Conservation (phyloP, 1,140 invertebrate genomes). For the Drosophila orena region DNA sequence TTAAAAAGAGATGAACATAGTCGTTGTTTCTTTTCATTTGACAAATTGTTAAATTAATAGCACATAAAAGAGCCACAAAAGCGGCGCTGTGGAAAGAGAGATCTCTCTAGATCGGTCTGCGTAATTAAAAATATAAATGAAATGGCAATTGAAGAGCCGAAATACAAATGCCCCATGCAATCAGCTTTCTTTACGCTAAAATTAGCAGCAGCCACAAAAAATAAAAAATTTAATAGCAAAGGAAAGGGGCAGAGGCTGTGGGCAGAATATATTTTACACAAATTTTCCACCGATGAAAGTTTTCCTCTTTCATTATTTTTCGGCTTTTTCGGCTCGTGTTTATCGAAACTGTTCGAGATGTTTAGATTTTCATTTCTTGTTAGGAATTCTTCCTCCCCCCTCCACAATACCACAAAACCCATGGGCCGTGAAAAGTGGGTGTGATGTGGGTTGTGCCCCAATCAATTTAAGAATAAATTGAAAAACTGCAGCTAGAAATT, state of each 20-base stretch:
- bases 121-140: constrained; percentile 52
- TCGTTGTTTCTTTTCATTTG: constrained; percentile 17
- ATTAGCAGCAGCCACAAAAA: constrained; percentile 21
- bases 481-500: constrained; percentile 46
- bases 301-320: constrained; percentile 31
- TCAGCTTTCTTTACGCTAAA: constrained; percentile 44
- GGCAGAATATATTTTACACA: constrained; percentile 34
- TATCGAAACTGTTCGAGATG: constrained; percentile 19
- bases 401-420: background rate
- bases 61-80: constrained; percentile 49
- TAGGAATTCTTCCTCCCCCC: constrained; percentile 4
- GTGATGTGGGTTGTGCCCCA: constrained; percentile 9
- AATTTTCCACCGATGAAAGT: constrained; percentile 45
- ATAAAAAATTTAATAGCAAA: background rate
- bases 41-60: constrained; percentile 69
- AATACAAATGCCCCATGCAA: constrained; percentile 33
- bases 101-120: constrained; percentile 26
- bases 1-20: constrained; percentile 35
- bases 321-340: constrained; percentile 32
- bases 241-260: constrained; percentile 6
- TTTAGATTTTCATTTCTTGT: constrained; percentile 44
- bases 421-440: constrained; percentile 26
- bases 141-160: constrained; percentile 37
- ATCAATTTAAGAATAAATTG: constrained; percentile 56
- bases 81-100: background rate